phyloP scores from a whole-genome alignment of 2,888 invertebrate genomes.

The Tromatobia lineatoria region DNA sequence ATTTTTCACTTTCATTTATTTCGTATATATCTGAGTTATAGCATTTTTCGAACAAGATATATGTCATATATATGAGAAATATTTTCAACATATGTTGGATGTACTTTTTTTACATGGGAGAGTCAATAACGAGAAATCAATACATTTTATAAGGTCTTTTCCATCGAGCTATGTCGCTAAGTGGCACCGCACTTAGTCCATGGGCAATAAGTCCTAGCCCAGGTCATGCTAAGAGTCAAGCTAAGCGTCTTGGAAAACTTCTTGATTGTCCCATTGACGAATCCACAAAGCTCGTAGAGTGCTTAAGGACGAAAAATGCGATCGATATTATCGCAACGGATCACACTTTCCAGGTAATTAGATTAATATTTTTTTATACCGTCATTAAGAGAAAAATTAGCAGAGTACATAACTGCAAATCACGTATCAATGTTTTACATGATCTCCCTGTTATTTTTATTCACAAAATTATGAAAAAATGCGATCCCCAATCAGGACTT shows the following conservation, averaged over 20 bases:
- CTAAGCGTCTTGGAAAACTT: constrained; percentile 88
- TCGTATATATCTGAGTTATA: too few species aligned
- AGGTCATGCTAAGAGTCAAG: constrained; percentile 87
- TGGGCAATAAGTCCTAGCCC: constrained; percentile 88
- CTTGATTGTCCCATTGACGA: constrained; percentile 88
- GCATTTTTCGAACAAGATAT: too few species aligned
- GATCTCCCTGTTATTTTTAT: too few species aligned
- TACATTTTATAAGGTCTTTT: constrained; percentile 87
- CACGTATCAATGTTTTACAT: too few species aligned
- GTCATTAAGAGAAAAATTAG: neutral
- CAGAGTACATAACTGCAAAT: too few species aligned
- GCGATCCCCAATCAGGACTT: too few species aligned
- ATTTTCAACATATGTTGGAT: too few species aligned
- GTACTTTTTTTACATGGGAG: too few species aligned
- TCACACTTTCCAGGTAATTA: constrained; percentile 88
- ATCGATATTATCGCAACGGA: constrained; percentile 89
- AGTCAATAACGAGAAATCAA: constrained; percentile 2
- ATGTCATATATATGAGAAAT: too few species aligned
- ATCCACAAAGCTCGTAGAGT: constrained; percentile 87
- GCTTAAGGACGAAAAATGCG: constrained; percentile 88
- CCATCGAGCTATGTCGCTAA: constrained; percentile 91
- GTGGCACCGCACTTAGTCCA: constrained; percentile 90
- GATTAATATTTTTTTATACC: neutral
- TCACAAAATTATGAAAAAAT: too few species aligned
- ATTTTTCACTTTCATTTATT: too few species aligned